phyloP scores from a whole-genome alignment of 2,113 vertebrate species.

The Pelecanus crispus region DNA sequence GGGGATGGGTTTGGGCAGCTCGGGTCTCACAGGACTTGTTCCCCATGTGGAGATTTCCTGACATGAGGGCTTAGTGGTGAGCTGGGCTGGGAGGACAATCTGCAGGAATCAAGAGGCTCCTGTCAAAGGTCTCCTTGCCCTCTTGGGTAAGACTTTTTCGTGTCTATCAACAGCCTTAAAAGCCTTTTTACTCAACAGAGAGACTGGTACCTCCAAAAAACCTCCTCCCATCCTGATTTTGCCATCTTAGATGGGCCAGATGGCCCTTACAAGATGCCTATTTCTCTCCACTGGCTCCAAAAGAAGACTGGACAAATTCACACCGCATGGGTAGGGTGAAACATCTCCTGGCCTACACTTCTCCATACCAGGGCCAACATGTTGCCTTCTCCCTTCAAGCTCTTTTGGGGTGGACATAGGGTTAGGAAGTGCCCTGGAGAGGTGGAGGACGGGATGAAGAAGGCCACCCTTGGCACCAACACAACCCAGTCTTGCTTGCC shows the following conservation, averaged over 20 bases:
- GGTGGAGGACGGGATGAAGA: background rate
- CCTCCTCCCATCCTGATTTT: background rate
- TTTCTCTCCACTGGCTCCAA: background rate
- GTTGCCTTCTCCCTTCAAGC: background rate
- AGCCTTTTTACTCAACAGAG: background rate
- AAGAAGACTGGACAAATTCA: background rate
- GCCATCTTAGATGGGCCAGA: background rate
- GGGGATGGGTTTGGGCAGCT: background rate
- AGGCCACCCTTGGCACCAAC: background rate
- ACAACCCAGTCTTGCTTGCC: background rate
- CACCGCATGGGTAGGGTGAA: fast-evolving
- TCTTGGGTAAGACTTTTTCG: background rate
- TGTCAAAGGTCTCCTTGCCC: background rate
- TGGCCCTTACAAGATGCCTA: background rate
- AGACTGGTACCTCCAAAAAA: background rate
- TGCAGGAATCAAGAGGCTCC: background rate
- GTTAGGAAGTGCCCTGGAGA: background rate
- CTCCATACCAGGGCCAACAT: background rate
- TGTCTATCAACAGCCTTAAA: background rate
- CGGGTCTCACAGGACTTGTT: background rate
- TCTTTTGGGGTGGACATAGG: fast-evolving
- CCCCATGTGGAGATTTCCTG: background rate
- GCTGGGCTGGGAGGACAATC: background rate
- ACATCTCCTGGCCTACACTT: background rate
- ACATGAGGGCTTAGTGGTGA: background rate